These are phyloP conservation scores for Trematomus bernacchii DNA, from an alignment of 2,797 vertebrate genomes.

Conservation along the genomic window DNA sequence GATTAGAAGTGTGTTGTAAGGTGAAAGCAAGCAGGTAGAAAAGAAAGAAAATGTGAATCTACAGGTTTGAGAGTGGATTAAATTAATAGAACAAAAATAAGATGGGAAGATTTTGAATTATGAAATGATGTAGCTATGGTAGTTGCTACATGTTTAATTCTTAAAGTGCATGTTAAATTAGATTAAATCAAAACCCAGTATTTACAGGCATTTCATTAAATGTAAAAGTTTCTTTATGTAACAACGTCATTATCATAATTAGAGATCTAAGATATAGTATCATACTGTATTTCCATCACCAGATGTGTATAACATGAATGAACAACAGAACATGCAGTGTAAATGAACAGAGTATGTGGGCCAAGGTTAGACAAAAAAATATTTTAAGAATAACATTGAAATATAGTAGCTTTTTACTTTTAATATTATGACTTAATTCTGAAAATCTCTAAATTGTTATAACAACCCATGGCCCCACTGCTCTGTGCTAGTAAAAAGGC, in stretches of 20 bases:
- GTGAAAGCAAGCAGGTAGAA: slow-evolving; percentile 12
- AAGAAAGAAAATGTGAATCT: not conserved
- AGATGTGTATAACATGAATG: slow-evolving; percentile 6
- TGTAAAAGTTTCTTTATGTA: slow-evolving; percentile 21
- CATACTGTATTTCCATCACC: not conserved
- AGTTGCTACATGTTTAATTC: slow-evolving; percentile 43
- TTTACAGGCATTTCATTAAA: slow-evolving; percentile 23
- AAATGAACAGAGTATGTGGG: not conserved
- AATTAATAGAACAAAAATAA: not conserved
- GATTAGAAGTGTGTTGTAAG: slow-evolving; percentile 41
- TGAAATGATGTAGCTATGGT: not conserved
- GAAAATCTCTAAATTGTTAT: not conserved
- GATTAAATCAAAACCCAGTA: slow-evolving; percentile 24
- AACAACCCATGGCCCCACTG: not conserved
- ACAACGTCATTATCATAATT: not conserved
- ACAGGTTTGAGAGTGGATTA: not conserved
- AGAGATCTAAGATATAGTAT: not conserved
- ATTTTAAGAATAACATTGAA: not conserved
- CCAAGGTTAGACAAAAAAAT: not conserved
- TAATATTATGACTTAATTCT: not conserved
- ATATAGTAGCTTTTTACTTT: not conserved
- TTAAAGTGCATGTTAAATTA: slow-evolving; percentile 3
- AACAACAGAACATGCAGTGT: not conserved
- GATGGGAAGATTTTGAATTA: not conserved
- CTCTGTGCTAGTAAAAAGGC: not conserved